Conservation (phyloP, 2,113 vertebrate species). For the Paramormyrops kingsleyae region DNA sequence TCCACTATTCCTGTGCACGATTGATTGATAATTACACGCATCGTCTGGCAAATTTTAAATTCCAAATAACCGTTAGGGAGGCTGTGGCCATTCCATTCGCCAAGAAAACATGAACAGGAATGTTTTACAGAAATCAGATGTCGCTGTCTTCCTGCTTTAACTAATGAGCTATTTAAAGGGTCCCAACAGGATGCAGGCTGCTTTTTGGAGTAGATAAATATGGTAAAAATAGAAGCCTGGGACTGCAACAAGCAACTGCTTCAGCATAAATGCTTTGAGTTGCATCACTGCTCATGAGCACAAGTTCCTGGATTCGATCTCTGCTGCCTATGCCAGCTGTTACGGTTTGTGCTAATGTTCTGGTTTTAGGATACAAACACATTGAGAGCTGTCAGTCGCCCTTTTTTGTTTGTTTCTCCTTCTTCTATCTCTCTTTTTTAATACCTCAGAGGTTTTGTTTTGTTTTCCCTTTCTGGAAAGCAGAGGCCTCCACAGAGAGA, state of each 20-base stretch:
- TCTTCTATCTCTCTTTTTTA: conserved; percentile 40
- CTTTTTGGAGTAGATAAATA: conserved; percentile 60
- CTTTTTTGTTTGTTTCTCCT: conserved; percentile 44
- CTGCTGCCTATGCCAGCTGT: conserved; percentile 57
- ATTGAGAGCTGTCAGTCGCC: conserved; percentile 65
- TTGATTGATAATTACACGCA: conserved; percentile 13
- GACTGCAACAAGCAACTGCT: conserved; percentile 65
- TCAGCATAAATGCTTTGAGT: conserved; percentile 65
- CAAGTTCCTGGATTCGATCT: conserved; percentile 55
- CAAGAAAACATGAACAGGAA: neutral
- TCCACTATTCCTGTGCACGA: neutral
- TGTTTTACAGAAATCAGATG: conserved; percentile 31
- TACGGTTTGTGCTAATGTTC: conserved; percentile 72
- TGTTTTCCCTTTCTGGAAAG: conserved; percentile 37
- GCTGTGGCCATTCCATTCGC: neutral
- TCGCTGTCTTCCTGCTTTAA: conserved; percentile 45
- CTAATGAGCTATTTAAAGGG: conserved; percentile 61
- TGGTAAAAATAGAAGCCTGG: conserved; percentile 67
- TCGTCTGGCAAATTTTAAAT: conserved; percentile 21
- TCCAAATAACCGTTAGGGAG: neutral
- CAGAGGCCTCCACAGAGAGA: conserved; percentile 22
- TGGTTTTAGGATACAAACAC: conserved; percentile 70
- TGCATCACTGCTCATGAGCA: conserved; percentile 68
- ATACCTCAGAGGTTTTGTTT: conserved; percentile 52
- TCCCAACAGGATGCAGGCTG: conserved; percentile 56